Base-by-base conservation (phyloP, 2,797 vertebrate species). In the Typhlichthys eigenmanni region DNA sequence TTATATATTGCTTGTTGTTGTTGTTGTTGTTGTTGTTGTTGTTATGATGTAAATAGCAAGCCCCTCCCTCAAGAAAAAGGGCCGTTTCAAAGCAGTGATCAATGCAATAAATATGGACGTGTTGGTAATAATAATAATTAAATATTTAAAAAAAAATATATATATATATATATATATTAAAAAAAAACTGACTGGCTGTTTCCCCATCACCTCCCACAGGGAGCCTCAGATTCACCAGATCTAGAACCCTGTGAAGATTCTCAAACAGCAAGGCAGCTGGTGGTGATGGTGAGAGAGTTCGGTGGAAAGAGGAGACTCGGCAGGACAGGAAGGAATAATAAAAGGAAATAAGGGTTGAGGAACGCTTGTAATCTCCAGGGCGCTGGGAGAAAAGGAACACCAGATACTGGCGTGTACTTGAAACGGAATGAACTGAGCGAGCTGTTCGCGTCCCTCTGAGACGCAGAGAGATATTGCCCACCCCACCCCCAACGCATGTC, bases 31-130 rank as follows among this genome's bases (percentile, higher is more conserved):
- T 19, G 17, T 19, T 19, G 17, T 19, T 19, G 17, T 19, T 19
- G 19, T 24, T 38, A 38, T 19, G 52, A 47, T 47, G 53, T 55
- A 55, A 55, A 47, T 47, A 47, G 47, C 51, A 32, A 58, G 55
- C 48, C 34, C 34, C 34, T 8, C 34, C 8, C 34, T 6, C 5
- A 38, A 8, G 8, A 38, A 62, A 5, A 14, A 3, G 66, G 70
- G 61, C 47, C 51, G 62, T 53, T 19, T 60, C 34, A 16, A 60
- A 38, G 64, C 64, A 58, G 57, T 4, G 5, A 72, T 64, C 56
- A 48, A 66, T 78, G 32, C 82, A 84, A 77, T 55, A 78, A 62
- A 72, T 68, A 85, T 81, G 55, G 80, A 73, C 45, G 60, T 52
- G 43, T 47, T 66, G 54, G 51, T 17, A 24, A 75, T 3, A 48